phyloP scores from a whole-genome alignment of 2,113 vertebrate genomes.

The Triplophysa tibetana region DNA sequence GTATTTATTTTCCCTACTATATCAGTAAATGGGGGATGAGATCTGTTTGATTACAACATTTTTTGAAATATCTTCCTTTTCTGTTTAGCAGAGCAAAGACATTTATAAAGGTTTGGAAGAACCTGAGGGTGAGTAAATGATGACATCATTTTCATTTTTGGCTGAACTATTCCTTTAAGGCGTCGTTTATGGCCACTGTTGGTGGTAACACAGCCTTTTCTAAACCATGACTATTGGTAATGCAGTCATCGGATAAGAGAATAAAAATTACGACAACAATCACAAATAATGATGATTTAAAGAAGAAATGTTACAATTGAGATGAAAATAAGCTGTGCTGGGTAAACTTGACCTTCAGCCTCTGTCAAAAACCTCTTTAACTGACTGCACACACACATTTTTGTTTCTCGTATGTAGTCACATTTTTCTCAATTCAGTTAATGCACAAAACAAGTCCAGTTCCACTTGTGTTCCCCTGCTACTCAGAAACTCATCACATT shows the following conservation, averaged over 20 bases:
- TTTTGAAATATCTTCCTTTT: too few relatives aligned
- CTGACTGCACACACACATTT: background rate
- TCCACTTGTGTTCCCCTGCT: background rate
- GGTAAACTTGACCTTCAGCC: conserved; percentile 1
- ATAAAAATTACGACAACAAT: background rate
- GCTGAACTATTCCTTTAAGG: background rate
- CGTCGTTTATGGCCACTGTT: background rate
- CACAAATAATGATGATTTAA: background rate
- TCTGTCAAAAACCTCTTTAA: background rate
- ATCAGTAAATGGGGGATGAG: too few relatives aligned
- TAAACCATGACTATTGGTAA: background rate
- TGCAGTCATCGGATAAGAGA: too few relatives aligned
- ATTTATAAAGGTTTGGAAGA: too few relatives aligned
- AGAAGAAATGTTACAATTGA: background rate
- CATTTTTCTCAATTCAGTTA: background rate
- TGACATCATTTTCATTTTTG: too few relatives aligned
- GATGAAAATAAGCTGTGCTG: background rate
- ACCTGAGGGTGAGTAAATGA: too few relatives aligned
- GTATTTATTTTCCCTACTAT: too few relatives aligned
- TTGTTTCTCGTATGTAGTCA: background rate
- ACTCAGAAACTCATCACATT: background rate
- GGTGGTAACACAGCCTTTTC: background rate
- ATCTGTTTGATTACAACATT: too few relatives aligned
- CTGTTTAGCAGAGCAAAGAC: too few relatives aligned
- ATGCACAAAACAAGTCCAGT: background rate